Conservation (phyloP, 2,888 invertebrate genomes). For the Alloplasta piceator region DNA sequence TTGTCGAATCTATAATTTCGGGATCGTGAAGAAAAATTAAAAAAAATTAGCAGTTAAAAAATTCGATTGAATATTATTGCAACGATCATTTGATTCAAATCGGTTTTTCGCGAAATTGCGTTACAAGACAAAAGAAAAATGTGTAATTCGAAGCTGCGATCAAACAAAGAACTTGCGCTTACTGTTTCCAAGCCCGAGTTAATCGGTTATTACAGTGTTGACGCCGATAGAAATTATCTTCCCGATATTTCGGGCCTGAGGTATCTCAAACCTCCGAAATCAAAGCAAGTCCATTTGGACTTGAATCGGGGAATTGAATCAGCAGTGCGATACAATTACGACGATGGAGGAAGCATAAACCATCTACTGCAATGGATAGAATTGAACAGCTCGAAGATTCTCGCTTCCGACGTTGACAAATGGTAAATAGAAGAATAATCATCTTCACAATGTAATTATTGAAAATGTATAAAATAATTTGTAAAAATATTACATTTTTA, state of each 20-base stretch:
- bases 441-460: not conserved
- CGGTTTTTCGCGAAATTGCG: no score
- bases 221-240: conserved; percentile 34
- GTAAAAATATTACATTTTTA: conserved; percentile 47
- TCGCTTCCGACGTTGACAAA: not conserved
- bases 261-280: conserved; percentile 43
- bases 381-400: conserved; percentile 17
- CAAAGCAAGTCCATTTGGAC: conserved; percentile 16
- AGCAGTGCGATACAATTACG: not conserved
- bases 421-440: not conserved
- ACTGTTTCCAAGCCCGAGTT: not conserved
- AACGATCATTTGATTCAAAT: no score
- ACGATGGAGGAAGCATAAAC: not conserved
- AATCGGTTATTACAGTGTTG: conserved; percentile 50
- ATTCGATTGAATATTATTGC: no score
- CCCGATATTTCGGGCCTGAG: conserved; percentile 36
- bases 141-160: not conserved
- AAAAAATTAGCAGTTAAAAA: no score
- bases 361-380: conserved; percentile 39
- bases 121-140: no score
- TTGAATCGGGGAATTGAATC: conserved; percentile 30
- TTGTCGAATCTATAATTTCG: no score
- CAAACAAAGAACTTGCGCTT: not conserved
- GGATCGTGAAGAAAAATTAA: no score
- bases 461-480: not conserved